A percentile compares a stretch with the other conserved stretches of the same genome.
Evolutionary conservation across 1,140 invertebrate species (phyloP).

Genomic region (Nasonia longicornis): DNA sequence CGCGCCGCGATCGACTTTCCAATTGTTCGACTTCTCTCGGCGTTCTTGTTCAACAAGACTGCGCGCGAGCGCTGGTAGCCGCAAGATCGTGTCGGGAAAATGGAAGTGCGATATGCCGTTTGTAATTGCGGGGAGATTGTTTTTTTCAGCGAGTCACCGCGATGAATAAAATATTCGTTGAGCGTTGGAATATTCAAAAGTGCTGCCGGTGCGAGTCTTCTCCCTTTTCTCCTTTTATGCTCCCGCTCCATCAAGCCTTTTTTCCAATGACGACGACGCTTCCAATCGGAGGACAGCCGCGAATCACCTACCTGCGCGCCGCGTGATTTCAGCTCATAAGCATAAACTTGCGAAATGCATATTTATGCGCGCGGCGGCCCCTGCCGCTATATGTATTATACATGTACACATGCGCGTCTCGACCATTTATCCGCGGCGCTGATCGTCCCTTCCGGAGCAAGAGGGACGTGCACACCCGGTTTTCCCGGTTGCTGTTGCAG

Average conservation of each 20-base stretch:
- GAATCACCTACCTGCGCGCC: neutral
- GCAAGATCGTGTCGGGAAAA: neutral
- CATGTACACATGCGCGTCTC: neutral
- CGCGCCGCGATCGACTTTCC: constrained; percentile 18
- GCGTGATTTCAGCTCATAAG: neutral
- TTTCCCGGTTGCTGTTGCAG: constrained; percentile 53
- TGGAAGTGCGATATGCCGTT: neutral
- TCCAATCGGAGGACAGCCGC: no score
- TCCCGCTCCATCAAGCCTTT: neutral
- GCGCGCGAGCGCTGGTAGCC: neutral
- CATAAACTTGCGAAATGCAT: constrained; percentile 2
- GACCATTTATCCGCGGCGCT: no score
- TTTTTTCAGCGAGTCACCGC: neutral
- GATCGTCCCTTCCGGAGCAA: neutral
- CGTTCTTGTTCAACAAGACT: constrained; percentile 22
- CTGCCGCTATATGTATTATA: neutral
- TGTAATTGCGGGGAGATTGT: neutral
- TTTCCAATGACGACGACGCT: neutral
- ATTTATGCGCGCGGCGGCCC: neutral
- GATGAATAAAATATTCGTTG: constrained; percentile 31
- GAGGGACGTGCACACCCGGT: constrained; percentile 45
- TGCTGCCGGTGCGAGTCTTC: neutral
- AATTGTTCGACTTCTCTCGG: constrained; percentile 18
- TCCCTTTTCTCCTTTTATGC: neutral
- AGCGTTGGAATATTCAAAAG: constrained; percentile 27